Evolutionary conservation across 2,888 invertebrate genomes (phyloP).

Genomic region (Heliconius ethilla): DNA sequence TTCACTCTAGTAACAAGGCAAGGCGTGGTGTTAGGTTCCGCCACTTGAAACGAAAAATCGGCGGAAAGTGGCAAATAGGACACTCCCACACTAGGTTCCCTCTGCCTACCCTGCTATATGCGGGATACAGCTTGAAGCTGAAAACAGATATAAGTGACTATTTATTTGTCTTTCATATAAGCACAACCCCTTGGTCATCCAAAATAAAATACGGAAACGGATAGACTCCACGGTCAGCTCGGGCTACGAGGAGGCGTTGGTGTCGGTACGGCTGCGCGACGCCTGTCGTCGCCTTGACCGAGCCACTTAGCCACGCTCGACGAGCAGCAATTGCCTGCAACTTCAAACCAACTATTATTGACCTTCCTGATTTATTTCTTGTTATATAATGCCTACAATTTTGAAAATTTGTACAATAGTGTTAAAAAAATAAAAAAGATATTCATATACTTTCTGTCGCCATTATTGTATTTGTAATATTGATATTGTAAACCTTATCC

Average conservation of each 20-base stretch:
- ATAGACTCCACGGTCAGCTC: slow-evolving; percentile 5
- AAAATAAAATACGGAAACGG: slow-evolving; percentile 48
- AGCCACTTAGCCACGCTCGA: slow-evolving; percentile 56
- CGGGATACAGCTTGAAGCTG: neutral
- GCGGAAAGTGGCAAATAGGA: too few relatives aligned
- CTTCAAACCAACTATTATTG: slow-evolving; percentile 31
- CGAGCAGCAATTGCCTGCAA: slow-evolving; percentile 42
- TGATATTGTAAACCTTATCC: neutral
- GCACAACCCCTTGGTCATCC: neutral
- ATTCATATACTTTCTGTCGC: neutral
- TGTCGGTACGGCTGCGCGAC: slow-evolving; percentile 51
- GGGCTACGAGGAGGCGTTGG: slow-evolving; percentile 40
- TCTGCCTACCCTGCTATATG: too few relatives aligned
- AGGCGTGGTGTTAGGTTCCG: too few relatives aligned
- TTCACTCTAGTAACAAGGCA: too few relatives aligned
- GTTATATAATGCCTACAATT: slow-evolving; percentile 18
- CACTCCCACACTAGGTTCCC: too few relatives aligned
- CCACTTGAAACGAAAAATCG: too few relatives aligned
- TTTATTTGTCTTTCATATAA: neutral
- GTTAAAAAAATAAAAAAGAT: neutral
- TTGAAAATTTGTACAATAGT: neutral
- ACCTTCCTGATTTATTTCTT: slow-evolving; percentile 34
- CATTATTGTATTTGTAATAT: neutral
- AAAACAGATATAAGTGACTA: neutral
- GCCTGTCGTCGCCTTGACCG: slow-evolving; percentile 62